Conservation (phyloP, 2,888 invertebrate genomes). For the Pseudolycoriella hygida region DNA sequence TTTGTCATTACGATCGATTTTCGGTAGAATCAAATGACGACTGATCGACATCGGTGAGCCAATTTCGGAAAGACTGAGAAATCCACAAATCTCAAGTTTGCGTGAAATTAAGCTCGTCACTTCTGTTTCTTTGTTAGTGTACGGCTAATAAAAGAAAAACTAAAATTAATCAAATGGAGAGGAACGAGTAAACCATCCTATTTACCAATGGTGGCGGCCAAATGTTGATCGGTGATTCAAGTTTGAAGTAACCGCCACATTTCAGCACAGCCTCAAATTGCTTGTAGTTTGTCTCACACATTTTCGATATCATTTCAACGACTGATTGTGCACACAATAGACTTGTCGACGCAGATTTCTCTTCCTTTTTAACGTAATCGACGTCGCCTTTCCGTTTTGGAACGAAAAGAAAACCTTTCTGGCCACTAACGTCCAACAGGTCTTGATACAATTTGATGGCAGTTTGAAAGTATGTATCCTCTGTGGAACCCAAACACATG, state of each 20-base stretch:
- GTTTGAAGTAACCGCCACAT: conserved; percentile 43
- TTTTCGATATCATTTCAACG: conserved; percentile 38
- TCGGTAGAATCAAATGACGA: conserved; percentile 74
- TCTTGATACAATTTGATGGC: conserved; percentile 42
- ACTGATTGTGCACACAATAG: conserved; percentile 15
- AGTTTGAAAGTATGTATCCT: conserved; percentile 36
- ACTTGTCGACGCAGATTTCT: not conserved
- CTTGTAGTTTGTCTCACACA: conserved; percentile 55
- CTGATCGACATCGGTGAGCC: conserved; percentile 84
- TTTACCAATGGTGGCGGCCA: conserved; percentile 55
- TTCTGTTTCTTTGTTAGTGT: conserved; percentile 12
- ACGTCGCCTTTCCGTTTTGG: conserved; percentile 19
- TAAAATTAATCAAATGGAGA: not conserved
- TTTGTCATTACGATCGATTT: conserved; percentile 23
- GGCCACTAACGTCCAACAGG: conserved; percentile 57
- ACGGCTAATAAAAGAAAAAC: conserved; percentile 24
- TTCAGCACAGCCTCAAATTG: conserved; percentile 53
- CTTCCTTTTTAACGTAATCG: not conserved
- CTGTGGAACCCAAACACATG: conserved; percentile 47
- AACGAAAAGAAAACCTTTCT: conserved; percentile 39
- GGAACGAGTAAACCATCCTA: conserved; percentile 6
- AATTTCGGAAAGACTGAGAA: conserved; percentile 71
- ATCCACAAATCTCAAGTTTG: conserved; percentile 70
- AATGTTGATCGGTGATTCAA: conserved; percentile 51
- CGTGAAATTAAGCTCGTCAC: conserved; percentile 38